phyloP scores from a whole-genome alignment of 2,113 vertebrate genomes.

The Nanorana parkeri region DNA sequence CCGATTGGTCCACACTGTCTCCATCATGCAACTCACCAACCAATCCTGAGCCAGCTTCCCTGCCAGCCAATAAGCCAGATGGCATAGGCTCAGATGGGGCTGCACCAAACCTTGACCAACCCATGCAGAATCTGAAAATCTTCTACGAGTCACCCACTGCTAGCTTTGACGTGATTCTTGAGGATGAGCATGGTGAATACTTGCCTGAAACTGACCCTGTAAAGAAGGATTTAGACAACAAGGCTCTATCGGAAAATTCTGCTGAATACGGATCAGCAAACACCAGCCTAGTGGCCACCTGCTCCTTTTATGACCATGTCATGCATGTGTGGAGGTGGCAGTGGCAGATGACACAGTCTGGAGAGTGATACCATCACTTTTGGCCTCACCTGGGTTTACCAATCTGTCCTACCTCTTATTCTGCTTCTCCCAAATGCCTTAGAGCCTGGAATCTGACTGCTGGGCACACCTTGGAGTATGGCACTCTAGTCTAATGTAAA shows the following conservation, averaged over 20 bases:
- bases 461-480: too few species aligned
- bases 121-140: conserved; percentile 73
- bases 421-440: neutral
- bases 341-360: conserved; percentile 62
- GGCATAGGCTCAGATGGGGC: conserved; percentile 36
- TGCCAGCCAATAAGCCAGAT: neutral
- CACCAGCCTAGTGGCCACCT: conserved; percentile 82
- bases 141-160: conserved; percentile 79
- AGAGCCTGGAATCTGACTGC: neutral
- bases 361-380: neutral
- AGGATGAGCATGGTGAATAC: conserved; percentile 71
- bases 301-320: conserved; percentile 91
- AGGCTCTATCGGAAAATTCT: neutral
- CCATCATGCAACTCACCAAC: neutral
- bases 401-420: neutral
- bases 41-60: neutral
- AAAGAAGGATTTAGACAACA: neutral
- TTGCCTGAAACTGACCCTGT: conserved; percentile 49
- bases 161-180: conserved; percentile 76
- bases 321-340: conserved; percentile 94
- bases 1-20: conserved; percentile 87
- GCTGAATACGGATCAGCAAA: conserved; percentile 38
- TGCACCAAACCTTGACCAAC: conserved; percentile 39
- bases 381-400: neutral
- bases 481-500: too few species aligned